A percentile compares a stretch with the other conserved stretches of the same genome.
phyloP scores from a whole-genome alignment of 2,888 invertebrate species.

The Melanargia galathea region DNA sequence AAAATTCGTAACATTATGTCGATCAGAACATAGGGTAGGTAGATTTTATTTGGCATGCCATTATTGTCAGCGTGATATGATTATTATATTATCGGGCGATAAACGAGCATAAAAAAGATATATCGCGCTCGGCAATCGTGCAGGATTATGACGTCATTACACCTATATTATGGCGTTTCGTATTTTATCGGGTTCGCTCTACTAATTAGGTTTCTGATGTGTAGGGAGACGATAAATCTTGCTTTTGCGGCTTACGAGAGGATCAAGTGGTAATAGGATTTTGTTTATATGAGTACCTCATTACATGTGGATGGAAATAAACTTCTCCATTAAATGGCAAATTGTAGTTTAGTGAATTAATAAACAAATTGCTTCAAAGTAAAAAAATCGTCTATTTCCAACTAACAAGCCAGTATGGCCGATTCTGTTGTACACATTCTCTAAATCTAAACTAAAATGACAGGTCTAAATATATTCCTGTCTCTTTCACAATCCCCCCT shows the following conservation, averaged over 20 bases:
- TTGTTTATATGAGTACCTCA: constrained; percentile 6
- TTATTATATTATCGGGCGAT: constrained; percentile 81
- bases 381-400: no score
- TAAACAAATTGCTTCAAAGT: no score
- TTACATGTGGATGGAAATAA: neutral
- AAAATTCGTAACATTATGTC: constrained; percentile 51
- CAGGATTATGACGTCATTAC: constrained; percentile 73
- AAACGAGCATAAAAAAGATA: constrained; percentile 79
- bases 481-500: no score
- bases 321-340: no score
- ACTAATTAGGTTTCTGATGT: constrained; percentile 59
- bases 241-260: constrained; percentile 38
- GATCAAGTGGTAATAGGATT: constrained; percentile 39
- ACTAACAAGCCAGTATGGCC: no score
- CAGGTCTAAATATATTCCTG: no score
- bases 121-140: constrained; percentile 72
- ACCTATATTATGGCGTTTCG: constrained; percentile 52
- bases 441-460: no score
- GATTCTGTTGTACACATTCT: no score
- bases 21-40: constrained; percentile 69
- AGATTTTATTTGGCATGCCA: constrained; percentile 79
- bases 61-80: constrained; percentile 79
- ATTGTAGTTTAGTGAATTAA: neutral
- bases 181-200: constrained; percentile 70
- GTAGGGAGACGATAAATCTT: constrained; percentile 49